phyloP scores from a whole-genome alignment of 1,140 invertebrate species.

The Lordiphosa collinella region DNA sequence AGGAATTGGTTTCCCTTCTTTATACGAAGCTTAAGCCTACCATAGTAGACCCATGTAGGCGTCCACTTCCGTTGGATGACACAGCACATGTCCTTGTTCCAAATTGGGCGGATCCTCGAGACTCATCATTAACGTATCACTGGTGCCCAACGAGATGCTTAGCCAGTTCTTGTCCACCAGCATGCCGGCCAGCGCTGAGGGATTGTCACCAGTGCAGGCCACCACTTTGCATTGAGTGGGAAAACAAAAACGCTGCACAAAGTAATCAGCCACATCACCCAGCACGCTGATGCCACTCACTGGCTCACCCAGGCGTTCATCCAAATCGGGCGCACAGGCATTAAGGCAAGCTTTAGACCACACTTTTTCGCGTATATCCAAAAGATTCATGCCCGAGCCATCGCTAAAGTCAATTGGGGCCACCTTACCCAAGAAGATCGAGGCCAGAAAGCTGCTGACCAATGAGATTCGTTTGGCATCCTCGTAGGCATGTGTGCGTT shows the following conservation, averaged over 20 bases:
- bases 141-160: constrained; percentile 94
- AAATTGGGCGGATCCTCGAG: constrained; percentile 84
- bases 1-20: constrained; percentile 2
- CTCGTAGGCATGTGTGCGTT: constrained; percentile 87
- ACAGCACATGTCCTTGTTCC: constrained; percentile 91
- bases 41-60: constrained; percentile 95
- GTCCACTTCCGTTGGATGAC: constrained; percentile 88
- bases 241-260: constrained; percentile 92
- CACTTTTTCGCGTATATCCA: constrained; percentile 89
- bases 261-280: constrained; percentile 88
- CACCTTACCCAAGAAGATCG: constrained; percentile 92
- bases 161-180: constrained; percentile 89
- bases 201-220: constrained; percentile 97
- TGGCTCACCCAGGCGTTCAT: constrained; percentile 85
- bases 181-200: constrained; percentile 91
- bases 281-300: constrained; percentile 86
- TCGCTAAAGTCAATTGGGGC: constrained; percentile 95
- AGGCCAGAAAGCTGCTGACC: constrained; percentile 94
- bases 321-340: constrained; percentile 86
- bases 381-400: constrained; percentile 97
- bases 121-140: constrained; percentile 94
- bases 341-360: constrained; percentile 90
- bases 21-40: constrained; percentile 78
- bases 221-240: constrained; percentile 88
- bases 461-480: constrained; percentile 94